Percentiles rank a stretch among this genome's conserved stretches.
Conservation (phyloP, 2,113 vertebrate genomes). For the Bos taurus region DNA sequence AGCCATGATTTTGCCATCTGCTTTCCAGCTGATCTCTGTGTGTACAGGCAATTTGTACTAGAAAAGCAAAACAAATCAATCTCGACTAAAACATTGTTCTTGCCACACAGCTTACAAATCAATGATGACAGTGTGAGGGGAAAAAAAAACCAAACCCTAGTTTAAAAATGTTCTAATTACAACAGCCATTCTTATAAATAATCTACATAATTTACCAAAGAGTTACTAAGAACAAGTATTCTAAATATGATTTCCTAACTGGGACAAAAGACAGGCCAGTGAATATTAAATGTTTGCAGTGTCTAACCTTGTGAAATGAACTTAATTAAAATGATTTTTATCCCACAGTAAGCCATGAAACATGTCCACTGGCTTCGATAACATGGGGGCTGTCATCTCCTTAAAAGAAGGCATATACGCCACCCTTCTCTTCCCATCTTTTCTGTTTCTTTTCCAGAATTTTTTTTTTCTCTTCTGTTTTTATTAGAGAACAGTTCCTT, state of each 20-base stretch:
- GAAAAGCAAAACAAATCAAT: conserved; percentile 63
- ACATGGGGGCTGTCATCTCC: background rate
- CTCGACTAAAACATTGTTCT: background rate
- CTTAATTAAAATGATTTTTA: background rate
- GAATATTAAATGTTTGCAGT: background rate
- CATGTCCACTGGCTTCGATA: background rate
- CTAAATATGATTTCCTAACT: background rate
- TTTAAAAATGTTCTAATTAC: conserved; percentile 3
- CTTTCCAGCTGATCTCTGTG: conserved; percentile 97
- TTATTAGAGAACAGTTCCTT: background rate
- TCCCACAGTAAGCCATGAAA: background rate
- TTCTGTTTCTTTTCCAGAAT: background rate
- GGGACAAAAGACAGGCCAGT: background rate
- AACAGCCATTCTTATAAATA: background rate
- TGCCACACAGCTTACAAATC: background rate
- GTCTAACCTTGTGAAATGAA: background rate
- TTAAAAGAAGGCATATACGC: background rate
- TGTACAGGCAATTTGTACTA: conserved; percentile 94
- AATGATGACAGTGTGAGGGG: background rate
- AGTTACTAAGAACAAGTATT: background rate
- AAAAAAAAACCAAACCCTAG: background rate
- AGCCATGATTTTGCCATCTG: conserved; percentile 91
- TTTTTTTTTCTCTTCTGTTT: background rate
- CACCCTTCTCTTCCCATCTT: background rate
- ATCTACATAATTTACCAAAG: background rate